Evolutionary conservation across 2,797 vertebrate genomes (phyloP).

Genomic region (Myotis planiceps): DNA sequence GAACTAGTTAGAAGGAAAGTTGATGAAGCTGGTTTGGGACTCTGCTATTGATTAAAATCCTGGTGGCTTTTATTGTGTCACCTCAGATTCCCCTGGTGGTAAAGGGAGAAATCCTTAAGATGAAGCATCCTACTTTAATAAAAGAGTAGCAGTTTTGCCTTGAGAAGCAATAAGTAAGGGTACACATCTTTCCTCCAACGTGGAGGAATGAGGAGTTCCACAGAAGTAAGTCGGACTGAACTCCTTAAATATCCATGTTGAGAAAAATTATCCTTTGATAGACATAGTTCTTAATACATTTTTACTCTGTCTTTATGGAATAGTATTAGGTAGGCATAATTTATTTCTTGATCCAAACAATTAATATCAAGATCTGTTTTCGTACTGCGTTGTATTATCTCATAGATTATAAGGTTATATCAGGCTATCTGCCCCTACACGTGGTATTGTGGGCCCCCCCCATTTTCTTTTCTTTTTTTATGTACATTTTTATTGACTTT

Average conservation of each 20-base stretch:
- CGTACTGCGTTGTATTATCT: fast-evolving
- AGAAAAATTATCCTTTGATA: not conserved
- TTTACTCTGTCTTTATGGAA: not conserved
- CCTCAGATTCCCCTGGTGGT: not conserved
- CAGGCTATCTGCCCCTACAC: fast-evolving
- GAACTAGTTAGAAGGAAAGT: not conserved
- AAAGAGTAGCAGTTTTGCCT: not conserved
- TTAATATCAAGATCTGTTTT: not conserved
- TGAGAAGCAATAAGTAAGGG: not conserved
- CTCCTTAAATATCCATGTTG: not conserved
- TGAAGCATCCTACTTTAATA: not conserved
- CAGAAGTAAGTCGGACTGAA: not conserved
- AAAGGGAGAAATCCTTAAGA: not conserved
- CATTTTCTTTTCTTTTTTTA: too few relatives aligned
- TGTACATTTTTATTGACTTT: too few relatives aligned
- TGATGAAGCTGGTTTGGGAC: not conserved
- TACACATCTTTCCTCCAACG: fast-evolving
- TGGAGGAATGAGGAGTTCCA: not conserved
- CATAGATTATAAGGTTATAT: fast-evolving
- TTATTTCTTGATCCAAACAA: not conserved
- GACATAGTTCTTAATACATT: not conserved
- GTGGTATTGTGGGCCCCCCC: fast-evolving
- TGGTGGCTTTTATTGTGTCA: not conserved
- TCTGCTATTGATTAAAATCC: not conserved
- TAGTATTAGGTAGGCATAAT: not conserved